Evolutionary conservation across 2,797 vertebrate genomes (phyloP).

Genomic region (Sphaeramia orbicularis): DNA sequence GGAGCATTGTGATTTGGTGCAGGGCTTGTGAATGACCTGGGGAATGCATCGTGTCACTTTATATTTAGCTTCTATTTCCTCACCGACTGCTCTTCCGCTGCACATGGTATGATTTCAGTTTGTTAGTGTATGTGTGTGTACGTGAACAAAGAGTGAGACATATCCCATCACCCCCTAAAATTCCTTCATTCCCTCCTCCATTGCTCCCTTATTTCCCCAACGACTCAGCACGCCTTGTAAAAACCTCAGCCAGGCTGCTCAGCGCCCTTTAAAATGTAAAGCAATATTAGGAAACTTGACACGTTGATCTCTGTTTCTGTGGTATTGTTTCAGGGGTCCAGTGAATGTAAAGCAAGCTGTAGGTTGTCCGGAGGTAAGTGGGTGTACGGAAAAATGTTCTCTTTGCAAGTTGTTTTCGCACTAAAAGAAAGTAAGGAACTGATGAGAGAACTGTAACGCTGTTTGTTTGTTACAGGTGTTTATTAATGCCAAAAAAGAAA

Average conservation of each 20-base stretch:
- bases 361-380: conserved; percentile 41
- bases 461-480: conserved; percentile 67
- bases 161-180: conserved; percentile 71
- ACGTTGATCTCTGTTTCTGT: conserved; percentile 75
- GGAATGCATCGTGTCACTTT: conserved; percentile 78
- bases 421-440: conserved; percentile 25
- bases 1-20: conserved; percentile 68
- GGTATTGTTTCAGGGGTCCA: conserved; percentile 74
- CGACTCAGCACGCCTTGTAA: conserved; percentile 74
- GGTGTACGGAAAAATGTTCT: conserved; percentile 34
- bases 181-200: conserved; percentile 75
- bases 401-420: conserved; percentile 22
- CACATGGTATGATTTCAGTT: conserved; percentile 70
- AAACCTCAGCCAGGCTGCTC: conserved; percentile 68
- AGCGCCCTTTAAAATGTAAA: conserved; percentile 81
- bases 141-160: conserved; percentile 63
- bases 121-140: conserved; percentile 28
- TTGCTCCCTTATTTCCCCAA: conserved; percentile 80
- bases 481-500: conserved; percentile 48
- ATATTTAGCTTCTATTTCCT: conserved; percentile 79
- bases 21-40: conserved; percentile 70
- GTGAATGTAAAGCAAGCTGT: conserved; percentile 68
- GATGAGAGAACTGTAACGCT: conserved; percentile 47
- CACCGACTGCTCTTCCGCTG: conserved; percentile 69
- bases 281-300: conserved; percentile 79